Evolutionary conservation across 2,113 vertebrate species (phyloP), one percentile per base, ranked within the genome.

Genomic region (Pardalotus punctatus): DNA sequence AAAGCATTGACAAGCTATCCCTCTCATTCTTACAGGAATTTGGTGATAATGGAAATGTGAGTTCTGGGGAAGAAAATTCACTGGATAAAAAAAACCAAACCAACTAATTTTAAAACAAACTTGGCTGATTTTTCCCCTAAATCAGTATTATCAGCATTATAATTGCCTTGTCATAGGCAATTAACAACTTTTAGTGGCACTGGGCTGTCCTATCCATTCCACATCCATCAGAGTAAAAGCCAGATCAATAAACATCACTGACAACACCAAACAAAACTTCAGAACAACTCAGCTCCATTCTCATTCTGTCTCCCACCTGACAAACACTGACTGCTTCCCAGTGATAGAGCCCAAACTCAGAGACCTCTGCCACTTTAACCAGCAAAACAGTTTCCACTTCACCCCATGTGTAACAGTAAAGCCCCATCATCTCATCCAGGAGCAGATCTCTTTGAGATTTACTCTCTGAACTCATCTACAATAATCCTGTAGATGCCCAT

Each of bases 171-270:
- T 83, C 88, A 83, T 27, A 81, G 61, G 51, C 67, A 96, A 86
- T 91, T 95, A 90, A 60, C 67, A 53, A 71, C 47, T 83, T 86
- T 83, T 42, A 2, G 11, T 12, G 5, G 43, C 64, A 57, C 24
- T 51, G 82, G 31, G 36, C 60, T 83, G 43, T 79, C 35, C 82
- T 71, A 83, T 35, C 69, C 43, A 19, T 86, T 92, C 51, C 67
- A 81, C 31, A 91, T 60, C 76, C 69, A 84, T 84, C 86, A 91
- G 76, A 92, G 72, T 81, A 88, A 86, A 91, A 94, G 64, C 60
- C 67, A 57, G 72, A 88, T 93, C 93, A 60, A 64, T 90, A 83
- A 94, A 80, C 15, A 90, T 9, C 79, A 77, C 50, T 6, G 14
- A 58, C 67, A 93, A 70, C 3, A 5, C 27, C 51, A 86, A 54